Base-by-base conservation (phyloP, 2,113 vertebrate genomes). In the Semnopithecus entellus region DNA sequence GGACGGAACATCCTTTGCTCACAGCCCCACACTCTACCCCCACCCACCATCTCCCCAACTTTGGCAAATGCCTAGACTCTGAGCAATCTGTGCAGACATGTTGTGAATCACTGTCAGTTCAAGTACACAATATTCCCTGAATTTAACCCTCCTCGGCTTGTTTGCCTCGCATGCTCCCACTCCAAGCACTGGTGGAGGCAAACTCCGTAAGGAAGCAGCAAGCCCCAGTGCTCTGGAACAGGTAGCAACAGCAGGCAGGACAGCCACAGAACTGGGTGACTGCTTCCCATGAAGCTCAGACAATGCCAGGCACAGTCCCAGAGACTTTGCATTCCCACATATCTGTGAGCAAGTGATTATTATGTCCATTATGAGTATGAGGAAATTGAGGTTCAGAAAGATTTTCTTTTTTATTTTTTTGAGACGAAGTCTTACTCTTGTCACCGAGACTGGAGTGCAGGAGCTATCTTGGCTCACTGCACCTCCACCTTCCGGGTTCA, bases 31-130 rank as follows among this genome's bases (percentile, higher is more conserved):
- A 0, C 11, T 75, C 61, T 40, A 61, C 57, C 59, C 72, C 79
- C 76, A 84, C 50, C 12, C 66, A 9, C 72, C 32, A 11, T 13
- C 82, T 72, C 91, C 78, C 43, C 66, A 22, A 25, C 57, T 87
- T 76, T 76, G 84, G 90, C 91, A 88, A 93, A 95, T 76, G 96
- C 94, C 89, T 91, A 18, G 90, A 81, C 50, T 93, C 95, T 76
- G 48, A 64, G 97, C 88, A 92, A 45, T 97, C 76, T 73, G 76
- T 50, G 45, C 81, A 92, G 92, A 96, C 68, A 66, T 82, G 82
- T 52, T 87, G 64, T 94, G 94, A 97, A 79, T 97, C 96, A 95
- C 81, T 95, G 92, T 96, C 90, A 94, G 87, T 86, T 93, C 75
- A 84, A 95, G 96, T 68, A 97, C 95, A 97, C 83, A 78, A 12